Conservation (phyloP, 92 coral and sea anemone genomes). For the Diadumene lineata region DNA sequence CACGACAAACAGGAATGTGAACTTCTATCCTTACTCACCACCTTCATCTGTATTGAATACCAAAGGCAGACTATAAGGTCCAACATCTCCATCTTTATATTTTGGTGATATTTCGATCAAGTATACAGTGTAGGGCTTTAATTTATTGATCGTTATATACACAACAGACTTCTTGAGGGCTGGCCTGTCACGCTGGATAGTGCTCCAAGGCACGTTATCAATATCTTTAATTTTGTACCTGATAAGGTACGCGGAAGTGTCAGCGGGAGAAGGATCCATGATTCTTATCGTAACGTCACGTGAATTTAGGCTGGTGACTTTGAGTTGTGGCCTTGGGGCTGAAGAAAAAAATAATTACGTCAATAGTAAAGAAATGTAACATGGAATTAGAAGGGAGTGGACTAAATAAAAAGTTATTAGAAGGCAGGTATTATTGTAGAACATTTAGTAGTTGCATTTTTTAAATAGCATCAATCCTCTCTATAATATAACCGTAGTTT, state of each 20-base stretch:
- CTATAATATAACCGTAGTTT: too few species aligned
- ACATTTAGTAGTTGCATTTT: too few species aligned
- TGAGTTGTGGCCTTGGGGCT: conserved; percentile 70
- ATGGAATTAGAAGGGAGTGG: too few species aligned
- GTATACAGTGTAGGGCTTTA: conserved; percentile 65
- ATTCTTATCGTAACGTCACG: conserved; percentile 27
- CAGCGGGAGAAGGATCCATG: conserved; percentile 49
- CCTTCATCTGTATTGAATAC: conserved; percentile 61
- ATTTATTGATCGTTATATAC: conserved; percentile 31
- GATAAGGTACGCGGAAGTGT: conserved; percentile 51
- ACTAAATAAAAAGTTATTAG: too few species aligned
- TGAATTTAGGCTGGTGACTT: conserved; percentile 41
- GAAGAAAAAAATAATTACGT: conserved; percentile 9
- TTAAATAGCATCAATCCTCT: too few species aligned
- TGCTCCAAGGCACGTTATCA: conserved; percentile 29
- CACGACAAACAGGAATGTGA: neutral
- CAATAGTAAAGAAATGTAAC: neutral
- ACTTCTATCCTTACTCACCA: conserved; percentile 40
- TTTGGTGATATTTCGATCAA: conserved; percentile 62
- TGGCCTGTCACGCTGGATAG: conserved; percentile 17
- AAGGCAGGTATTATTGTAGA: too few species aligned
- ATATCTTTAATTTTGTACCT: conserved; percentile 45
- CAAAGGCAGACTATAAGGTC: conserved; percentile 62
- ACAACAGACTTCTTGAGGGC: conserved; percentile 8
- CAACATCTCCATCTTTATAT: conserved; percentile 59